These are phyloP conservation scores for Corythoichthys intestinalis DNA, from an alignment of 2,113 vertebrate species.

Conservation along the genomic window DNA sequence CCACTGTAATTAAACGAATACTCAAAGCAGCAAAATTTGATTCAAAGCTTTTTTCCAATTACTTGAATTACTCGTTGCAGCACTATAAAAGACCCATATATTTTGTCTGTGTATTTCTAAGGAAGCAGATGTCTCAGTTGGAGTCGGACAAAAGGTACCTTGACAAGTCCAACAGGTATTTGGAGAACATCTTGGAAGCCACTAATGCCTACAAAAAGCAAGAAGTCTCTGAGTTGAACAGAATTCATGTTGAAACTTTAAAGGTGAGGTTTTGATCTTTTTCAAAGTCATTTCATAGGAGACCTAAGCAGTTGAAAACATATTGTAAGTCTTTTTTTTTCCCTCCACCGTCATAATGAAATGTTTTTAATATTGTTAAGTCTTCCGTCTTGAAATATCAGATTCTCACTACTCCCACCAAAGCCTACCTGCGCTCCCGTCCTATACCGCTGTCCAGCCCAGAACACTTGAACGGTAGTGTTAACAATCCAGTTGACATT, in stretches of 20 bases:
- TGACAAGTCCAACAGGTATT: slow-evolving; percentile 84
- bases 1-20: no score
- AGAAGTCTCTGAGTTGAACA: slow-evolving; percentile 88
- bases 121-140: slow-evolving; percentile 85
- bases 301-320: neutral
- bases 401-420: slow-evolving; percentile 90
- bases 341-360: no score
- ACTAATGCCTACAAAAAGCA: slow-evolving; percentile 84
- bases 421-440: slow-evolving; percentile 77
- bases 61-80: no score
- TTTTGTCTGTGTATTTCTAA: slow-evolving; percentile 50
- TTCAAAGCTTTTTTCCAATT: no score
- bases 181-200: slow-evolving; percentile 93
- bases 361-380: neutral
- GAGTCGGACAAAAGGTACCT: slow-evolving; percentile 89
- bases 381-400: slow-evolving; percentile 41
- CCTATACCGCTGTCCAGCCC: slow-evolving; percentile 78
- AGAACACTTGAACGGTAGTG: slow-evolving; percentile 61
- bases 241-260: slow-evolving; percentile 85
- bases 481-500: slow-evolving; percentile 65
- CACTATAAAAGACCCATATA: no score
- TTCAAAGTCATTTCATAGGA: neutral
- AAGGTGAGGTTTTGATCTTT: slow-evolving; percentile 72
- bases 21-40: no score
- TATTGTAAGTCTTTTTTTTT: neutral